Base-by-base conservation (phyloP, 2,113 vertebrate species). In the Calidris pygmaea region DNA sequence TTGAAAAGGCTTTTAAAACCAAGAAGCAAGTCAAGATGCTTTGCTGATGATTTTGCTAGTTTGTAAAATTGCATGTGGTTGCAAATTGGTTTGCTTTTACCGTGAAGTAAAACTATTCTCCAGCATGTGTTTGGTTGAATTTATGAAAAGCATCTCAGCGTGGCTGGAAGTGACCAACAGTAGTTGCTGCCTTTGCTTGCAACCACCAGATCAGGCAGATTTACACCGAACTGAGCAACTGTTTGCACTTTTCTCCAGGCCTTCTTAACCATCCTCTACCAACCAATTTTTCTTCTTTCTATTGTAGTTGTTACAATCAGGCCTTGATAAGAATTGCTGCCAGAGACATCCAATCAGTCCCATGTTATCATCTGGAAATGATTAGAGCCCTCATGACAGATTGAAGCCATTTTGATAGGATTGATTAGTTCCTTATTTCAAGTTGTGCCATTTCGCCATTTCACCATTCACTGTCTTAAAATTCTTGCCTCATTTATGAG, bases 341-440 rank as follows among this genome's bases (percentile, higher is more conserved):
- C 91, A 80, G 92, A 92, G 88, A 87, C 55, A 80, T 90, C 84
- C 96, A 97, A 97, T 98, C 94, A 96, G 94, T 93, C 81, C 95
- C 90, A 76, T 41, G 89, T 94, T 95, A 74, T 97, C 97, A 96
- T 98, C 98, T 99, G 99, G 98, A 97, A 98, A 97, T 98, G 97
- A 98, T 99, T 98, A 98, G 93, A 95, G 85, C 93, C 75, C 96
- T 96, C 76, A 97, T 97, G 97, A 98, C 98, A 98, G 98, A 98
- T 94, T 98, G 98, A 98, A 99, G 96, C 98, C 97, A 98, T 98
- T 98, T 98, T 98, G 98, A 98, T 98, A 97, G 97, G 98, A 97
- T 96, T 98, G 98, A 98, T 98, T 98, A 98, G 98, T 98, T 98
- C 98, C 98, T 98, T 98, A 98, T 98, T 99, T 98, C 97, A 98